These are phyloP conservation scores for Lycophotia porphyrea DNA, from an alignment of 2,888 invertebrate genomes.

Conservation along the genomic window DNA sequence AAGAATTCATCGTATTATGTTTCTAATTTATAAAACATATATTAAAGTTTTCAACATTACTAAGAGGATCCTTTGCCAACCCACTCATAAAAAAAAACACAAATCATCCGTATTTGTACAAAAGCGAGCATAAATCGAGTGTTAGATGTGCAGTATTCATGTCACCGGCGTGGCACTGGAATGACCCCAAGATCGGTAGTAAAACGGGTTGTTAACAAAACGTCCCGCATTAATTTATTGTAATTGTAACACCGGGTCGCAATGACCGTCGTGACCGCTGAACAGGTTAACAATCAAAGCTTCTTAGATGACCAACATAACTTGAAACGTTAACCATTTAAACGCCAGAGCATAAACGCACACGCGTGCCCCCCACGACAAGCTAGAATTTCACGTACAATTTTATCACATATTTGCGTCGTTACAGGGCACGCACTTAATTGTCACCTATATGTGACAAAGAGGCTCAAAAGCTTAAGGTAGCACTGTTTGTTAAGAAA, in stretches of 20 bases:
- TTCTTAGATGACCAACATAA: background rate
- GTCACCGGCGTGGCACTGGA: conserved; percentile 21
- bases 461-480: too few relatives aligned
- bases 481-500: background rate
- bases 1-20: background rate
- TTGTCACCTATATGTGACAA: too few relatives aligned
- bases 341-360: too few relatives aligned
- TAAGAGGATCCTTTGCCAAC: background rate
- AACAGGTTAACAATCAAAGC: conserved; percentile 55
- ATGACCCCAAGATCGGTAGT: conserved; percentile 53
- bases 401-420: too few relatives aligned
- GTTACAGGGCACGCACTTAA: too few relatives aligned
- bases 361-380: too few relatives aligned
- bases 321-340: background rate
- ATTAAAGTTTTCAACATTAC: background rate
- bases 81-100: background rate
- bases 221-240: conserved; percentile 76
- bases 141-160: conserved; percentile 24
- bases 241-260: conserved; percentile 72
- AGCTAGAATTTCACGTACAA: too few relatives aligned
- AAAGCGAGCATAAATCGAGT: conserved; percentile 39
- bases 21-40: background rate
- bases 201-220: conserved; percentile 71
- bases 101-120: background rate
- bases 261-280: conserved; percentile 60